Evolutionary conservation across 2,888 invertebrate genomes (phyloP).

Genomic region (Drosophila nr. perissopoda): DNA sequence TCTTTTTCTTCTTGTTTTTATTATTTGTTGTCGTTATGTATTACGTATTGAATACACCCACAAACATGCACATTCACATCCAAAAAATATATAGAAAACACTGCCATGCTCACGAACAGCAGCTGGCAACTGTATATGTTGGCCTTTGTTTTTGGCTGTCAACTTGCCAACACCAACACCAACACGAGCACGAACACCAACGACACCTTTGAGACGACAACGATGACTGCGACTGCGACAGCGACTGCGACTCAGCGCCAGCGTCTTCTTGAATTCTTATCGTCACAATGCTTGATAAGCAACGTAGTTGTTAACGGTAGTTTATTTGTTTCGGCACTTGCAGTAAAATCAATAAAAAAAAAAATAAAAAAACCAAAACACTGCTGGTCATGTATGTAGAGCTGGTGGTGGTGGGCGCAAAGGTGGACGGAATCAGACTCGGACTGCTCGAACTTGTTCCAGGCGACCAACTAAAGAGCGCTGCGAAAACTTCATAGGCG

Average conservation of each 20-base stretch:
- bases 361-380: slow-evolving; percentile 32
- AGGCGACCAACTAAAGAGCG: slow-evolving; percentile 60
- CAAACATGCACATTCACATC: slow-evolving; percentile 7
- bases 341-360: slow-evolving; percentile 42
- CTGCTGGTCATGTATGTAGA: slow-evolving; percentile 8
- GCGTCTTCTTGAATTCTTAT: slow-evolving; percentile 32
- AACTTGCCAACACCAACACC: slow-evolving; percentile 45
- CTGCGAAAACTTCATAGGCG: slow-evolving; percentile 52
- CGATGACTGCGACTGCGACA: slow-evolving; percentile 10
- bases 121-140: slow-evolving; percentile 54
- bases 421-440: slow-evolving; percentile 29
- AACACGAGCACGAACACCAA: slow-evolving; percentile 4
- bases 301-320: slow-evolving; percentile 40
- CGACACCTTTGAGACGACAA: slow-evolving; percentile 46
- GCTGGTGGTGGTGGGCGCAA: not conserved
- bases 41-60: slow-evolving; percentile 9
- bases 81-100: slow-evolving; percentile 4
- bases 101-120: slow-evolving; percentile 34
- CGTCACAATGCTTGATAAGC: slow-evolving; percentile 44
- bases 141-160: slow-evolving; percentile 55
- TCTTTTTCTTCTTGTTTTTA: not conserved
- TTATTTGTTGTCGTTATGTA: not conserved
- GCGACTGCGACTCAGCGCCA: slow-evolving; percentile 1
- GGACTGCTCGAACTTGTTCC: slow-evolving; percentile 57
- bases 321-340: slow-evolving; percentile 27